Evolutionary conservation across 2,797 vertebrate species (phyloP).

Genomic region (Gallinago nigripennis): DNA sequence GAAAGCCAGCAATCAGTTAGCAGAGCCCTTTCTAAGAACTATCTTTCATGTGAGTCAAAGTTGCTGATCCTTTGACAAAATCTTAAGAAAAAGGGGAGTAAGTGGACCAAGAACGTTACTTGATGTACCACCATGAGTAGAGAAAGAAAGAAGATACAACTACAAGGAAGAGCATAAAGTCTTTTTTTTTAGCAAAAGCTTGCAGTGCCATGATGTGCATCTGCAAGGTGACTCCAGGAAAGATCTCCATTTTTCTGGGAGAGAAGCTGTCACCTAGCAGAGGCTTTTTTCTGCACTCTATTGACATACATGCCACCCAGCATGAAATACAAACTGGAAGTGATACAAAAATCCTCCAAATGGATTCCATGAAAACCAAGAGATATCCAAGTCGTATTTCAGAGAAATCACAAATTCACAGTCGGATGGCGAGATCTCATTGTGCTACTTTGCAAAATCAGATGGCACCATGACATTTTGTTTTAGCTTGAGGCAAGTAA

Average conservation of each 20-base stretch:
- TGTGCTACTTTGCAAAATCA: slow-evolving; percentile 16
- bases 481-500: neutral
- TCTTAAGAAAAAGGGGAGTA: neutral
- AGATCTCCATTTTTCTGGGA: neutral
- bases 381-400: neutral
- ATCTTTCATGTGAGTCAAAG: neutral
- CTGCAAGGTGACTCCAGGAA: neutral
- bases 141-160: neutral
- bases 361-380: neutral
- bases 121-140: neutral
- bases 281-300: neutral
- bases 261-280: neutral
- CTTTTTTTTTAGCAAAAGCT: neutral
- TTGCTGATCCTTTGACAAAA: neutral
- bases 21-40: neutral
- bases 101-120: neutral
- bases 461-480: slow-evolving; percentile 1
- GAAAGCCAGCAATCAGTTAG: neutral
- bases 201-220: neutral
- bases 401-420: neutral
- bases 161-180: neutral
- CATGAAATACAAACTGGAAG: neutral
- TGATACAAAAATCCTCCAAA: neutral
- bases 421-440: neutral
- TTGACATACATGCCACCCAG: neutral